These are phyloP conservation scores for Anhinga anhinga DNA, from an alignment of 2,113 vertebrate species.

Conservation along the genomic window DNA sequence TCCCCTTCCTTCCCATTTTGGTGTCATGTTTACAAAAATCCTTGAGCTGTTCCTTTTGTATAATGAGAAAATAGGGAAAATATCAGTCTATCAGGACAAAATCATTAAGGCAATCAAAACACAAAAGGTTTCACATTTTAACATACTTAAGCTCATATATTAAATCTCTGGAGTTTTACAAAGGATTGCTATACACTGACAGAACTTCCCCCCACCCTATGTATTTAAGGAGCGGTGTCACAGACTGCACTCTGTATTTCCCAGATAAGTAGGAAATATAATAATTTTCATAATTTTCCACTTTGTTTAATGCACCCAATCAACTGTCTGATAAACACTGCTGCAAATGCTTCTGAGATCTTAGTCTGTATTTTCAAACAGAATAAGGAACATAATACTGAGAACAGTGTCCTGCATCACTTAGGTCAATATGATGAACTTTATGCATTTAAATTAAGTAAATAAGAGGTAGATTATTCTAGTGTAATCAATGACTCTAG, in stretches of 20 bases:
- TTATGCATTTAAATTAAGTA: not conserved
- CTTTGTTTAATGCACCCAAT: not conserved
- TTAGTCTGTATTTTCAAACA: not conserved
- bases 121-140: not conserved
- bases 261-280: not conserved
- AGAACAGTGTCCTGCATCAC: not conserved
- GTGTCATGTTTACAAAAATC: not conserved
- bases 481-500: not conserved
- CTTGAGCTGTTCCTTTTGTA: not conserved
- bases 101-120: not conserved
- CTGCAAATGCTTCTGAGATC: not conserved
- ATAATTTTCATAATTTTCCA: not conserved
- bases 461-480: not conserved
- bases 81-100: not conserved
- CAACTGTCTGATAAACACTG: not conserved
- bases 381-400: not conserved
- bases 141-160: not conserved
- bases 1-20: not conserved
- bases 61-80: not conserved
- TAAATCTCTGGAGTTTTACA: not conserved
- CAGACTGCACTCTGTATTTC: not conserved
- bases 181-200: not conserved
- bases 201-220: not conserved
- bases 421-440: not conserved
- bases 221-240: not conserved